Evolutionary conservation across 2,113 vertebrate genomes (phyloP).

Genomic region (Ceuthmochares aereus): DNA sequence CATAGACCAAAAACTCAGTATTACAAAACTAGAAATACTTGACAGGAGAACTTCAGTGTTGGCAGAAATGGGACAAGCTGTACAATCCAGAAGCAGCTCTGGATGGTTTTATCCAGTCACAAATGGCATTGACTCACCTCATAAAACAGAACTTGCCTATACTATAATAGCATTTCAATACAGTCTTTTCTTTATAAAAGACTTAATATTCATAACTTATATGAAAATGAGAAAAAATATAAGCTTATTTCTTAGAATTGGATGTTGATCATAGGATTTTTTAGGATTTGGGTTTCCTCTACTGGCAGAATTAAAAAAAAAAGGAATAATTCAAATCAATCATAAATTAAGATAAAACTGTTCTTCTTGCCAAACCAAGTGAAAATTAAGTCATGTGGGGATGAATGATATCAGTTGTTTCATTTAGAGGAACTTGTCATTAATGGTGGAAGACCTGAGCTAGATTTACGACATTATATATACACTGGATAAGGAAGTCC

Average conservation of each 20-base stretch:
- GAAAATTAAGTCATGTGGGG: not conserved
- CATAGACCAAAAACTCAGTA: not conserved
- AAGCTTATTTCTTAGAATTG: not conserved
- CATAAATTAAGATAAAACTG: not conserved
- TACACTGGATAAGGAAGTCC: rapidly evolving
- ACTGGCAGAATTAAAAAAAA: not conserved
- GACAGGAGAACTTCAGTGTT: not conserved
- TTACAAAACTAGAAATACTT: not conserved
- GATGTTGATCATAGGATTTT: not conserved
- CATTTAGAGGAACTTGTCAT: not conserved
- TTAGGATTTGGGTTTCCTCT: not conserved
- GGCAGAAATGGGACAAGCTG: not conserved
- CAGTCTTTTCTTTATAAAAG: not conserved
- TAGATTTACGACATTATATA: not conserved
- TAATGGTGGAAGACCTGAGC: not conserved
- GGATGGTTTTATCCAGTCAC: not conserved
- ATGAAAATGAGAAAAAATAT: too few relatives aligned
- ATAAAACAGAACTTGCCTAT: not conserved
- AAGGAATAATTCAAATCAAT: not conserved
- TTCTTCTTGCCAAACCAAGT: not conserved
- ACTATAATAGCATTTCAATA: not conserved
- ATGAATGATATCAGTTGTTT: not conserved
- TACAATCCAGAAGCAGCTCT: not conserved
- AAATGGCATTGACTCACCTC: not conserved
- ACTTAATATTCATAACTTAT: not conserved